Evolutionary conservation across 2,888 invertebrate species (phyloP).

Genomic region (Neocrepidodera transversa): DNA sequence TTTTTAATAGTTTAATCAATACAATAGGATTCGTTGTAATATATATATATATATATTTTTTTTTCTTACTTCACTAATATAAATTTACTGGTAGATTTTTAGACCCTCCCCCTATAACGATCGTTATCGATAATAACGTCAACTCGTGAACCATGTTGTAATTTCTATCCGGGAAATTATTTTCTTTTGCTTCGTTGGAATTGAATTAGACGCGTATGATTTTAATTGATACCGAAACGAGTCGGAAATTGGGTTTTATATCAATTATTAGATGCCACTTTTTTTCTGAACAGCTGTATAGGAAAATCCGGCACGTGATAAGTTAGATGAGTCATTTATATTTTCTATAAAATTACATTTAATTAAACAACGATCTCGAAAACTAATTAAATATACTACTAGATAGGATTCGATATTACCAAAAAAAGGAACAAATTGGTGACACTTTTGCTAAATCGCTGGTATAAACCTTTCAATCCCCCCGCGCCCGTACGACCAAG

Average conservation of each 20-base stretch:
- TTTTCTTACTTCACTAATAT: too few relatives aligned
- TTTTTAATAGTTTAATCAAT: too few relatives aligned
- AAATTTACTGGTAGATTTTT: too few relatives aligned
- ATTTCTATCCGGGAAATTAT: conserved; percentile 35
- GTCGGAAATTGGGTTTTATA: conserved; percentile 27
- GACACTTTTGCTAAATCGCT: conserved; percentile 26
- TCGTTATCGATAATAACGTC: conserved; percentile 33
- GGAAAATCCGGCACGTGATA: neutral
- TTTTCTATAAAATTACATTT: too few relatives aligned
- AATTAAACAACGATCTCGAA: neutral
- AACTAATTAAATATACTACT: conserved; percentile 5
- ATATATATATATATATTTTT: too few relatives aligned
- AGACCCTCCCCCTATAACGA: conserved; percentile 11
- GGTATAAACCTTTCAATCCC: conserved; percentile 46
- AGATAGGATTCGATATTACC: neutral
- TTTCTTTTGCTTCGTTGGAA: conserved; percentile 20
- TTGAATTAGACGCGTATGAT: conserved; percentile 20
- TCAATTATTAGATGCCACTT: conserved; percentile 18
- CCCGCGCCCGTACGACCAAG: conserved; percentile 45
- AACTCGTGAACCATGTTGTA: conserved; percentile 29
- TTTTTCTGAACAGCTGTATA: conserved; percentile 7
- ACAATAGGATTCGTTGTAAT: too few relatives aligned
- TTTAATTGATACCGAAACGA: conserved; percentile 29
- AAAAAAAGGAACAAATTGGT: neutral
- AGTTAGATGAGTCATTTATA: conserved; percentile 4